Evolutionary conservation across 1,140 invertebrate genomes (phyloP).

Genomic region (Maconellicoccus hirsutus): DNA sequence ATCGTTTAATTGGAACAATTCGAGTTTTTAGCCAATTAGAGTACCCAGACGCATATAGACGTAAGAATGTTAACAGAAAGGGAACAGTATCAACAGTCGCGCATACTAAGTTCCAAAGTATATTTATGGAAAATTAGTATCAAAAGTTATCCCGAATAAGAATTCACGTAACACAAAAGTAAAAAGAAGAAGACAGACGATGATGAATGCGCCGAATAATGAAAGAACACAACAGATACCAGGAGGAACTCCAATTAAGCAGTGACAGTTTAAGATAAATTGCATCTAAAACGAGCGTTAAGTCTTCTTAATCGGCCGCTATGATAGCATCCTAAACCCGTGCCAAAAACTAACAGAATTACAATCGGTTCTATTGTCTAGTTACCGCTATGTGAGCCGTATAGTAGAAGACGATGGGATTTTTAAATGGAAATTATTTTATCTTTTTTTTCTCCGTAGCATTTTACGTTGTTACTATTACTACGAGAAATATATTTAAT

Average conservation of each 20-base stretch:
- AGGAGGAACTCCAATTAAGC: conserved; percentile 17
- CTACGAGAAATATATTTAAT: too few relatives aligned
- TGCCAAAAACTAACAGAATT: conserved; percentile 20
- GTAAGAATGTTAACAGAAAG: not conserved
- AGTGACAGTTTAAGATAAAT: conserved; percentile 21
- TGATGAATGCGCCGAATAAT: not conserved
- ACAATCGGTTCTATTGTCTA: conserved; percentile 14
- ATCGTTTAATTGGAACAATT: conserved; percentile 16
- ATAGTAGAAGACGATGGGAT: not conserved
- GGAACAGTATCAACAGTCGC: conserved; percentile 1
- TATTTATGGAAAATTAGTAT: conserved; percentile 23
- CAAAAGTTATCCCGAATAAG: conserved; percentile 1
- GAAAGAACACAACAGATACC: conserved; percentile 14
- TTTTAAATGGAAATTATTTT: too few relatives aligned
- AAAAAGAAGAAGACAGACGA: conserved; percentile 16
- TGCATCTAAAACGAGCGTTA: conserved; percentile 22
- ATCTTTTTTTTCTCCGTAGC: too few relatives aligned
- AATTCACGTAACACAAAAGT: conserved; percentile 4
- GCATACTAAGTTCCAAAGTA: conserved; percentile 18
- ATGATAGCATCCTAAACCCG: conserved; percentile 2
- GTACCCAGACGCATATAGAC: conserved; percentile 5
- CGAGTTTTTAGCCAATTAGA: conserved; percentile 17
- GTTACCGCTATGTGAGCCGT: not conserved
- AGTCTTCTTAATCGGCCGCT: conserved; percentile 20
- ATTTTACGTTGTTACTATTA: too few relatives aligned